Base-by-base conservation (phyloP, 2,888 invertebrate species). In the Nephrocerus scutellatus region DNA sequence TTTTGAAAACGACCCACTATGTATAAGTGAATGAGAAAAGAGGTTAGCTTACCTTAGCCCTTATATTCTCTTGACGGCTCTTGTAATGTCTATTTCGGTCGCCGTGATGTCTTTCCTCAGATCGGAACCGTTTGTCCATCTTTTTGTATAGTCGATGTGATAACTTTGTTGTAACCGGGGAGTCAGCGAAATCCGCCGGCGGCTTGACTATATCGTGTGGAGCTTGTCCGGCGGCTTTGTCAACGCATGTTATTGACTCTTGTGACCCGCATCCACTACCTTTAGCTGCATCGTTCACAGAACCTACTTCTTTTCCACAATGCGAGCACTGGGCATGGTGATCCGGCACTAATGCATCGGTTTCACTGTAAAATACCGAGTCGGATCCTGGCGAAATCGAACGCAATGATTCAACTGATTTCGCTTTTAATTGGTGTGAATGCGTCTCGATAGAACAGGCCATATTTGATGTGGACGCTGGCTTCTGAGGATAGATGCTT, bases 381-480 rank as follows among this genome's bases (percentile, higher is more conserved):
- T 90, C 89, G 48, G 88, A 89, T 16, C 90, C 89, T 4, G 89
- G 89, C 56, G 88, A 88, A 25, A 85, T 87, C n/a, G 88, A 88
- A 31, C 89, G 76, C 36, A 90, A 70, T 2, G 88, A 88, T 68
- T 90, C 90, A 30, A 86, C 85, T 52, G 88, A 88, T 43, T 87
- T 74, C 8, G 88, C 86, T 69, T 88, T 88, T 36, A 85, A 64
- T 49, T 77, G 72, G 25, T 52, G 46, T n/a, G n/a, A n/a, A n/a
- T n/a, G n/a, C 16, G 19, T 26, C 6, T 16, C 16, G n/a, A n/a
- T n/a, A n/a, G n/a, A n/a, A n/a, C n/a, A n/a, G n/a, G n/a, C n/a
- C n/a, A n/a, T n/a, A n/a, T 23, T 51, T 52, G 18, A 53, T 50
- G 7, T 52, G 50, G 1, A 54, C 43, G 26, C 53, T 19, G 4